Percentiles rank a stretch among this genome's conserved stretches.
phyloP scores from a whole-genome alignment of 1,140 invertebrate species.

The Bursaphelenchus mucronatus region DNA sequence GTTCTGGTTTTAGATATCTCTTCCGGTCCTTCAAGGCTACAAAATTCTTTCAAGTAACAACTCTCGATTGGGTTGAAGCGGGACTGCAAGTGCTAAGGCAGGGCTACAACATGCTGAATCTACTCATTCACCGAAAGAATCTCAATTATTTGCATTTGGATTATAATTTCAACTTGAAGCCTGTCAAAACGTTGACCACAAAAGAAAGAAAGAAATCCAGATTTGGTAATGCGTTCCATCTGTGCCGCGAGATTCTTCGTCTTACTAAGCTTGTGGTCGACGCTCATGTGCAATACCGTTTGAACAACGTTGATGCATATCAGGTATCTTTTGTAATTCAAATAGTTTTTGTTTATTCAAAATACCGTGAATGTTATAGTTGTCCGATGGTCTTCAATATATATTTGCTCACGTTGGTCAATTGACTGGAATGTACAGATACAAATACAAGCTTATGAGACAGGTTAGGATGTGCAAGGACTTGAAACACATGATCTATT shows the following conservation, averaged over 20 bases:
- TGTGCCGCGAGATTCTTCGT: slow-evolving; percentile 94
- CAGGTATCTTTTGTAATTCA: slow-evolving; percentile 62
- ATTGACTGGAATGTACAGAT: slow-evolving; percentile 95
- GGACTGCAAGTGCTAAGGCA: slow-evolving; percentile 95
- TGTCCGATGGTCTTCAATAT: slow-evolving; percentile 97
- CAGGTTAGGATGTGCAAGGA: slow-evolving; percentile 99
- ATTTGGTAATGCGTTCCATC: slow-evolving; percentile 98
- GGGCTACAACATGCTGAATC: slow-evolving; percentile 98
- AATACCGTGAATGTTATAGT: slow-evolving; percentile 65
- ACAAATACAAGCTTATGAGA: slow-evolving; percentile 90
- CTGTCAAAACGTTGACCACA: slow-evolving; percentile 96
- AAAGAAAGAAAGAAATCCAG: slow-evolving; percentile 93
- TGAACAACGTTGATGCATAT: slow-evolving; percentile 99
- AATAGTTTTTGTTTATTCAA: slow-evolving; percentile 22
- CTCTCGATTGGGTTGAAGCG: slow-evolving; percentile 98
- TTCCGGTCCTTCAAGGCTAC: slow-evolving; percentile 99
- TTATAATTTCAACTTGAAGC: slow-evolving; percentile 99
- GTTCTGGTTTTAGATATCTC: slow-evolving; percentile 49
- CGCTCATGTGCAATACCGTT: slow-evolving; percentile 95
- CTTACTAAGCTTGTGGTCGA: slow-evolving; percentile 97
- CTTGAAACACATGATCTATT: slow-evolving; percentile 97
- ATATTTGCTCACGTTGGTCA: slow-evolving; percentile 99
- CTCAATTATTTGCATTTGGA: slow-evolving; percentile 98
- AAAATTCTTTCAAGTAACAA: slow-evolving; percentile 99
- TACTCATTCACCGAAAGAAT: slow-evolving; percentile 98